Evolutionary conservation across 2,113 vertebrate genomes (phyloP).

Genomic region (Podocnemis expansa): DNA sequence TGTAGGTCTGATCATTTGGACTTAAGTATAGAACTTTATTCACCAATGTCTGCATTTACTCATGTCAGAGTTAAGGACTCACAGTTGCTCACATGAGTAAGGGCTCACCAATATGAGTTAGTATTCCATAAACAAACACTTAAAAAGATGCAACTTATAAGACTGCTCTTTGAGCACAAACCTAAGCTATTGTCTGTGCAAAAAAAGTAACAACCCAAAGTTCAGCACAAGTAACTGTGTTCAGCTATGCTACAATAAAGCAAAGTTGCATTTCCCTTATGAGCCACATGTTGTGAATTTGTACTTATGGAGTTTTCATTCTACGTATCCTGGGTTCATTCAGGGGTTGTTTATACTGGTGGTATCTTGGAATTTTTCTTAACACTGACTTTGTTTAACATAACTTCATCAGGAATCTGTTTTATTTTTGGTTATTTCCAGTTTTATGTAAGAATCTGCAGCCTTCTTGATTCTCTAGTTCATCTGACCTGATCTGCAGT

Average conservation of each 20-base stretch:
- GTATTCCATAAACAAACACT: background rate
- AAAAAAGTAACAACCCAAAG: background rate
- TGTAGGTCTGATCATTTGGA: background rate
- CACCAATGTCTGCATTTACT: background rate
- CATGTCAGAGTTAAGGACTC: background rate
- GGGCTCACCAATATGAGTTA: background rate
- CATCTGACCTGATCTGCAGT: background rate
- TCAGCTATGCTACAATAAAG: background rate
- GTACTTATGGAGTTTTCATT: background rate
- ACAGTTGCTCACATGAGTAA: background rate
- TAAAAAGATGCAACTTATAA: background rate
- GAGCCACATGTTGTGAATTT: slow-evolving; percentile 4
- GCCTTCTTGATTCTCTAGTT: background rate
- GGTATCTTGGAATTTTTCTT: background rate
- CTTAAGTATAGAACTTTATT: background rate
- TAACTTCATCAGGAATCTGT: background rate
- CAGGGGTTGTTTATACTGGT: slow-evolving; percentile 17
- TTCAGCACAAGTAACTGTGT: background rate
- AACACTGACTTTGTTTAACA: slow-evolving; percentile 26
- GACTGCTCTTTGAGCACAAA: background rate
- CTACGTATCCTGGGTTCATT: slow-evolving; percentile 3
- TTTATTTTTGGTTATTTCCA: slow-evolving; percentile 1
- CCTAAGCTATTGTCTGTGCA: background rate
- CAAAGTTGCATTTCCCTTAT: accelerated
- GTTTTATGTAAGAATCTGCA: background rate